Conservation (phyloP, 2,888 invertebrate genomes). For the Cryptus viduatorius region DNA sequence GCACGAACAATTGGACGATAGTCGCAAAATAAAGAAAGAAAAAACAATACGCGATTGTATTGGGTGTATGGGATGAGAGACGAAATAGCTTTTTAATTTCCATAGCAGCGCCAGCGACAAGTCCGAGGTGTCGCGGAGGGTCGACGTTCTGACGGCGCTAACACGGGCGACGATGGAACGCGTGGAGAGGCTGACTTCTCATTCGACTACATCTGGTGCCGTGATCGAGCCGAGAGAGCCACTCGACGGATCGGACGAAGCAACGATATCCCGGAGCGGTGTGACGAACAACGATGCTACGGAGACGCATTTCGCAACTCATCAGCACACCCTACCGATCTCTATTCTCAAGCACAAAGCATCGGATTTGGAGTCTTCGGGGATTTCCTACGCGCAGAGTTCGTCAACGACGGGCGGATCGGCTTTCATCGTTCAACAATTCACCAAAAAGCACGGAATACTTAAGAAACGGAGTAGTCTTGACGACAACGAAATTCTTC, state of each 20-base stretch:
- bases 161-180: slow-evolving; percentile 89
- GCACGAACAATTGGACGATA: slow-evolving; percentile 12
- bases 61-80: slow-evolving; percentile 21
- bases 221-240: slow-evolving; percentile 29
- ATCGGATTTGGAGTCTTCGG: slow-evolving; percentile 80
- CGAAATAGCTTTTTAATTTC: slow-evolving; percentile 60
- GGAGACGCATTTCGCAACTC: slow-evolving; percentile 68
- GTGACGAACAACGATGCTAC: slow-evolving; percentile 73
- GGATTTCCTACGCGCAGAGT: slow-evolving; percentile 83
- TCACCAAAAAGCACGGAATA: slow-evolving; percentile 91
- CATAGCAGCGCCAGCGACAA: slow-evolving; percentile 71
- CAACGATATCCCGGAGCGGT: slow-evolving; percentile 25
- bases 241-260: slow-evolving; percentile 34
- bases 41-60: slow-evolving; percentile 6
- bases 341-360: slow-evolving; percentile 88
- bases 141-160: slow-evolving; percentile 89
- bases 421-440: slow-evolving; percentile 89
- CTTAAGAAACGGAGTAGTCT: slow-evolving; percentile 93
- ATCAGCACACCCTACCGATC: slow-evolving; percentile 82
- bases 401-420: slow-evolving; percentile 94
- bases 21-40: slow-evolving; percentile 12
- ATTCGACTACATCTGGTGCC: slow-evolving; percentile 67
- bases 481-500: slow-evolving; percentile 91
- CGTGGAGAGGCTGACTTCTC: slow-evolving; percentile 87
- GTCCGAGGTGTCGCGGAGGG: slow-evolving; percentile 86